phyloP scores from a whole-genome alignment of 1,140 invertebrate species.

The Tigriopus japonicus region DNA sequence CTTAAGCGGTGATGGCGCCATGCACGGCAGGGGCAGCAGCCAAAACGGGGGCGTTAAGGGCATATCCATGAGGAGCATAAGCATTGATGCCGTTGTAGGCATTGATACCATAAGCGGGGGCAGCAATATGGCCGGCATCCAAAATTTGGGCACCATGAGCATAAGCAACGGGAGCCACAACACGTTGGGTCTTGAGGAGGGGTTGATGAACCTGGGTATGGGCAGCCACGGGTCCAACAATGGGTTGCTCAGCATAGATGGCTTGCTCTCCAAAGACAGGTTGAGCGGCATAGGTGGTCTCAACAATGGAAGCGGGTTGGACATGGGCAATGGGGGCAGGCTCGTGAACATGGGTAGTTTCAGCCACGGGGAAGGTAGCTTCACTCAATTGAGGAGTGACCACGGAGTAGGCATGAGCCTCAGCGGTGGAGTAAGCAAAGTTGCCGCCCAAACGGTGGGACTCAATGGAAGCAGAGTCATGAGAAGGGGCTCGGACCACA shows the following conservation, averaged over 20 bases:
- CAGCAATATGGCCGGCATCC: neutral
- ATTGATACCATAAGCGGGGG: neutral
- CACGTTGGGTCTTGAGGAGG: neutral
- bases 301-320: conserved; percentile 17
- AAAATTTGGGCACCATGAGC: no score
- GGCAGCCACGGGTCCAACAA: neutral
- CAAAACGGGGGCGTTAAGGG: neutral
- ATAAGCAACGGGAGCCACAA: neutral
- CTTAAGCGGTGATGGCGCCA: neutral
- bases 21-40: neutral
- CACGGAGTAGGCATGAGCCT: conserved; percentile 32
- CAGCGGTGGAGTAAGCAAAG: conserved; percentile 34
- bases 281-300: conserved; percentile 15
- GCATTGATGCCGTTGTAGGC: no score
- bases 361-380: conserved; percentile 23
- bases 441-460: conserved; percentile 33
- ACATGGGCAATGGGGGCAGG: conserved; percentile 17
- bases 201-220: neutral
- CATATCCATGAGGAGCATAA: no score
- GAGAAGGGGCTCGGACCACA: conserved; percentile 27
- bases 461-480: conserved; percentile 33
- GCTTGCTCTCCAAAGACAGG: conserved; percentile 14
- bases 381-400: conserved; percentile 28
- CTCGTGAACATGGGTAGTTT: conserved; percentile 15
- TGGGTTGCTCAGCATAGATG: neutral